Evolutionary conservation across 2,113 vertebrate genomes (phyloP).

Genomic region (Amblyornis subalaris): DNA sequence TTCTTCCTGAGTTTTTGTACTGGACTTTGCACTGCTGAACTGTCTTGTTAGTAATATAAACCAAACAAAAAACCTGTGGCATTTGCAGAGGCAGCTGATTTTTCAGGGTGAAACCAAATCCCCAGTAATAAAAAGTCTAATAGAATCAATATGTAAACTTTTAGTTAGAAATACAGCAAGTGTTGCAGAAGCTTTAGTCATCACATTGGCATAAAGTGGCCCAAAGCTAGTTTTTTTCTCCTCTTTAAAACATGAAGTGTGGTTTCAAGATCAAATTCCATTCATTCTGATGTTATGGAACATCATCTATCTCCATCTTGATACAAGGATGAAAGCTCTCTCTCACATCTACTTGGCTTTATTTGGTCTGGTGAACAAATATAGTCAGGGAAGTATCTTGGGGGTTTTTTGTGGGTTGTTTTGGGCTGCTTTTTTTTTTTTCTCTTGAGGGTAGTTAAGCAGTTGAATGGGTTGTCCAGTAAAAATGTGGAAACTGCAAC

Average conservation of each 20-base stretch:
- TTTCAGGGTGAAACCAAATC: background rate
- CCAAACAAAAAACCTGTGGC: background rate
- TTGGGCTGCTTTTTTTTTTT: background rate
- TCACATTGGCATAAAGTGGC: background rate
- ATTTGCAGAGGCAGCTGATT: background rate
- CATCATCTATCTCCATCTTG: background rate
- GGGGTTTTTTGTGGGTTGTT: accelerated
- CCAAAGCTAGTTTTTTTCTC: background rate
- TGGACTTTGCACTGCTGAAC: background rate
- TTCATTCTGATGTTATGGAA: background rate
- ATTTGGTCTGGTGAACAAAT: background rate
- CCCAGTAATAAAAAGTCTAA: background rate
- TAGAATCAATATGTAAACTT: background rate
- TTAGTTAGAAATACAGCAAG: background rate
- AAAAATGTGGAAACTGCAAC: background rate
- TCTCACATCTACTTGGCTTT: background rate
- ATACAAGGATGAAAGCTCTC: background rate
- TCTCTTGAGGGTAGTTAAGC: background rate
- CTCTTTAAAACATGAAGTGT: background rate
- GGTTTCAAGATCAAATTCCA: background rate
- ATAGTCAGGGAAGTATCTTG: background rate
- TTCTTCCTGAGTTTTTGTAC: background rate
- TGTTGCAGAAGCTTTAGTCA: background rate
- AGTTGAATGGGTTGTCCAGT: background rate
- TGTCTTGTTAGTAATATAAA: background rate